Evolutionary conservation across 2,113 vertebrate species (phyloP), one percentile per base, ranked within the genome.

Genomic region (Gymnocephalus cernua): DNA sequence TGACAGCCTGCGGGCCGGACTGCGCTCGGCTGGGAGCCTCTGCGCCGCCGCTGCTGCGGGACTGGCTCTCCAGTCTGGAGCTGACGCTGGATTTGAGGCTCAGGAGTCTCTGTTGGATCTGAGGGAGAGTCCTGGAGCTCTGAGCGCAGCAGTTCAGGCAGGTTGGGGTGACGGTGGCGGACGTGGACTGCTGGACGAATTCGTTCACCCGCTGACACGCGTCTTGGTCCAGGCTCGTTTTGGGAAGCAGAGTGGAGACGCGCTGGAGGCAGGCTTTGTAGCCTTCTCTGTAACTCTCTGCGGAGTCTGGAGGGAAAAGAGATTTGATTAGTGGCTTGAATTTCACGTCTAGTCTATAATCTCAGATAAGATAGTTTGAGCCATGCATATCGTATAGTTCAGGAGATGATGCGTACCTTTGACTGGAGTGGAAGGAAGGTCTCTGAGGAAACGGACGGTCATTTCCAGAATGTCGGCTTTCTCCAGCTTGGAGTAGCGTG

Each of bases 391-490:
- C 1, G 3, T 16, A 35, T 16, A 35, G 47, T 29, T 72, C 25
- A 51, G 12, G 51, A 63, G 23, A 61, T 0, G 67, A 62, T 41
- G 89, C 94, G 93, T 81, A 97, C 97, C 74, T 91, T 95, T 93
- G 45, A 82, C 78, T 0, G 91, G 82, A 16, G 90, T 47, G 1
- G 87, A 87, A 0, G 95, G 96, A 45, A 96, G 90, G 47, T 96
- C 96, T 85, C 90, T 93, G 41, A 98, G 96, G 88, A 97, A 97
- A 44, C 95, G 94, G n/a, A 98, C 97, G 0, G 97, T 97, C 97
- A 97, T 97, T 87, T 98, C 97, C 82, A 98, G 94, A 81, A 98
- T 95, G 74, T 97, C 97, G 0, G 97, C 97, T 91, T 98, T 98
- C 89, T 98, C 97, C 78, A 97, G 92, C 68, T 97, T 97, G 27